These are phyloP conservation scores for Ammospiza maritima DNA, from an alignment of 2,797 vertebrate genomes.

Conservation along the genomic window DNA sequence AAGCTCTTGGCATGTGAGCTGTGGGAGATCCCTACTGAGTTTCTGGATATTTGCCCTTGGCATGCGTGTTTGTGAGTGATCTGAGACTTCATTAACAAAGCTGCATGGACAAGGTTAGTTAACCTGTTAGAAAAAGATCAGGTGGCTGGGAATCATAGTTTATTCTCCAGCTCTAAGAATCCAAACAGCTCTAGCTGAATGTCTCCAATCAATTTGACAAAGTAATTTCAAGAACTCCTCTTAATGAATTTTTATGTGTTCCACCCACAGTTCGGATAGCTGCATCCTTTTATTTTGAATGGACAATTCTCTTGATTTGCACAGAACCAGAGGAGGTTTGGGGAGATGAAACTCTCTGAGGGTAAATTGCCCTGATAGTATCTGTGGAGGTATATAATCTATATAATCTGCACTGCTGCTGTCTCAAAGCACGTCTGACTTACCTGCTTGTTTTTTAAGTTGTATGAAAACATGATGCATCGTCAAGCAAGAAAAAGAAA, in stretches of 20 bases:
- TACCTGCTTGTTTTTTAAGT: background rate
- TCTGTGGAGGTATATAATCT: background rate
- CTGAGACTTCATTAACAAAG: constrained; percentile 13
- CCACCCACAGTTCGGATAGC: background rate
- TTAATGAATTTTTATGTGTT: constrained; percentile 27
- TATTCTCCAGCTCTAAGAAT: background rate
- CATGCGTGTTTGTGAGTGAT: background rate
- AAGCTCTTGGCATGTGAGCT: constrained; percentile 12
- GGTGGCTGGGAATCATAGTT: background rate
- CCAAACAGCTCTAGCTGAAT: background rate
- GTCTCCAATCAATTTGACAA: background rate
- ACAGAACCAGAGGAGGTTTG: background rate
- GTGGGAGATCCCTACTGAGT: background rate
- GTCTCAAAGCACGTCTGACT: background rate
- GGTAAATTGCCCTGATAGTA: background rate
- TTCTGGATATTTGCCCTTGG: constrained; percentile 20
- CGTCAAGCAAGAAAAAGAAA: background rate
- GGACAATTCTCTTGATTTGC: constrained; percentile 19
- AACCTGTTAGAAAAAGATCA: background rate
- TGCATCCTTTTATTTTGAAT: constrained; percentile 16
- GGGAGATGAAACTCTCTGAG: background rate
- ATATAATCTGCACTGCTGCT: background rate
- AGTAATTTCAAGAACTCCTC: background rate
- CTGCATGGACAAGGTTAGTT: background rate
- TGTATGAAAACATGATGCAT: background rate